phyloP scores from a whole-genome alignment of 2,888 invertebrate species.

The Dione vanillae region DNA sequence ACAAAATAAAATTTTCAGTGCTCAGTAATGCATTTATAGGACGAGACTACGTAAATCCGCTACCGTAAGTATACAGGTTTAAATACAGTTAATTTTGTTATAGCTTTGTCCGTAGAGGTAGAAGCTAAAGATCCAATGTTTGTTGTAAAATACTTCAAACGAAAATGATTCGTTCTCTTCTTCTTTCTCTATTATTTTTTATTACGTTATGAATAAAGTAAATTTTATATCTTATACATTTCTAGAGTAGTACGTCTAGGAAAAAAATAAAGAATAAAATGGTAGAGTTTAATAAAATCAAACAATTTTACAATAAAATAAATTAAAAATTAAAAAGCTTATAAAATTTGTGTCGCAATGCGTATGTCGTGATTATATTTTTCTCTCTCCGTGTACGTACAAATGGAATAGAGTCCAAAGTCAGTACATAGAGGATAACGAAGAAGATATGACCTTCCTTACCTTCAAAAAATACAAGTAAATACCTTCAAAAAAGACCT shows the following conservation, averaged over 20 bases:
- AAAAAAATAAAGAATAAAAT: neutral
- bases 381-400: neutral
- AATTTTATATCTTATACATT: too few species aligned
- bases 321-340: neutral
- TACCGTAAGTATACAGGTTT: slow-evolving; percentile 59
- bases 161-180: neutral
- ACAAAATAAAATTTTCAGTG: slow-evolving; percentile 83
- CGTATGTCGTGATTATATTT: neutral
- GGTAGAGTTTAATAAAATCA: neutral
- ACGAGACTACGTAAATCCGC: slow-evolving; percentile 49
- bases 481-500: slow-evolving; percentile 1
- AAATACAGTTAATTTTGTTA: neutral
- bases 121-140: too few species aligned
- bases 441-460: slow-evolving; percentile 33
- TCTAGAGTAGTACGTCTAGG: too few species aligned
- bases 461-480: too few species aligned
- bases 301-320: neutral
- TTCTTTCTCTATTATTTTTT: too few species aligned
- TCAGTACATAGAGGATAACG: neutral
- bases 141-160: neutral
- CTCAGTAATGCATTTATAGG: slow-evolving; percentile 61
- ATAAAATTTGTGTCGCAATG: neutral
- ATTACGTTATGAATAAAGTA: too few species aligned
- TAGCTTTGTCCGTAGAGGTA: neutral
- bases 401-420: slow-evolving; percentile 2